Base-by-base conservation (phyloP, 2,888 invertebrate genomes). In the Blomia tropicalis region DNA sequence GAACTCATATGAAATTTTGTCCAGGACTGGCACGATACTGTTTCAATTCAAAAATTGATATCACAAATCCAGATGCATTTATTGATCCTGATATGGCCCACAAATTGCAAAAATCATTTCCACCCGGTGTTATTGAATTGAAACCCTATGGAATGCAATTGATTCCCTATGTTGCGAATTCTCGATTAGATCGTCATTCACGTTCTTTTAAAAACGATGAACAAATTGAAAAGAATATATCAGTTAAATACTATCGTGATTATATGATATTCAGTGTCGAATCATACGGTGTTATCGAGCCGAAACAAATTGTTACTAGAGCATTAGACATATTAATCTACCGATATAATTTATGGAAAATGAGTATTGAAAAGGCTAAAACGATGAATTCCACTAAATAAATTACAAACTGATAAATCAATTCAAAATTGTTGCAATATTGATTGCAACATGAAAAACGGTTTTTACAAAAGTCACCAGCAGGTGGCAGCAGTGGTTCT, bases 221-320 rank as follows among this genome's bases (percentile, higher is more conserved):
- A 29, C 14, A 56, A 29, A 23, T 56, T 1, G 56, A 23, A 11
- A 56, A 56, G 2, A 25, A 23, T 31, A 25, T 56, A 1, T 29
- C 25, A 19, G 56, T 56, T 17, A 56, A 56, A 56, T 56, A 56
- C 23, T 56, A 56, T 36, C 56, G 56, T 32, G 56, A 56, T 56
- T 30, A 56, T 31, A 25, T 56, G 27, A 56, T 56, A 29, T 56
- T 56, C 29, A 56, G 11, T 2, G 27, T 56, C 29, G 56, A 56
- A 56, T 27, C 27, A 14, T 56, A 56, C 29, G 56, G 56, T 4
- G 56, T 56, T 3, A 56, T 27, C 17, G 27, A 56, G 14, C 56
- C 56, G 3, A 30, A 11, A 17, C 14, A 56, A 25, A 56, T 56
- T 14, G 25, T 56, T 23, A 29, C 29, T 29, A 56, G 23, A 14